Evolutionary conservation across 2,888 invertebrate species (phyloP).

Genomic region (Mantis religiosa): DNA sequence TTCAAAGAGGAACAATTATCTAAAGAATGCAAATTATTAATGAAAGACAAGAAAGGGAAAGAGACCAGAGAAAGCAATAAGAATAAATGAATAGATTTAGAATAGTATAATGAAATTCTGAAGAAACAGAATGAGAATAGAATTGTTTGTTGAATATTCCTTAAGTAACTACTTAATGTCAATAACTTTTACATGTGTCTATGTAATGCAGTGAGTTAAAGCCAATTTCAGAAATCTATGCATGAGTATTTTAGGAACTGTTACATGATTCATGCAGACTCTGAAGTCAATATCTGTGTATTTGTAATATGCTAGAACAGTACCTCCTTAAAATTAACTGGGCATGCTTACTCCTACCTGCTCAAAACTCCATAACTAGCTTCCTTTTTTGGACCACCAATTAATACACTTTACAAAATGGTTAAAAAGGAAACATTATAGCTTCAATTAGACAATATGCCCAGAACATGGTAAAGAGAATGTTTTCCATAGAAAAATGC

Average conservation of each 20-base stretch:
- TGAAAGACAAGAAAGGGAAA: no score
- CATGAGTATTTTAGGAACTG: background rate
- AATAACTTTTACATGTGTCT: background rate
- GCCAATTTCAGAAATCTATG: background rate
- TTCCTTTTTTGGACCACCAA: background rate
- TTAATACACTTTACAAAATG: background rate
- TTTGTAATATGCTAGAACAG: background rate
- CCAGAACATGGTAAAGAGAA: background rate
- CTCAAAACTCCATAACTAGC: background rate
- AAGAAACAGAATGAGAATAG: background rate
- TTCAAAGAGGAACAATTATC: no score
- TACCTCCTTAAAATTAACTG: background rate
- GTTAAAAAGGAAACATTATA: background rate
- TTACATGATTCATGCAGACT: background rate
- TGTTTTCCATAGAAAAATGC: background rate
- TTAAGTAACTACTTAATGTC: background rate
- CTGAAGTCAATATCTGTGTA: background rate
- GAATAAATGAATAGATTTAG: background rate
- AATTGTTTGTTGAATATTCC: background rate
- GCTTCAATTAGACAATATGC: background rate
- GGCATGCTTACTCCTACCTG: background rate
- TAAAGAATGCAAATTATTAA: background rate
- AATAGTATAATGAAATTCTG: background rate
- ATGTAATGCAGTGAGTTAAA: background rate
- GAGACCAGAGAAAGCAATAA: background rate